Conservation (phyloP, 2,888 invertebrate genomes). For the Tenthredo mesomela region DNA sequence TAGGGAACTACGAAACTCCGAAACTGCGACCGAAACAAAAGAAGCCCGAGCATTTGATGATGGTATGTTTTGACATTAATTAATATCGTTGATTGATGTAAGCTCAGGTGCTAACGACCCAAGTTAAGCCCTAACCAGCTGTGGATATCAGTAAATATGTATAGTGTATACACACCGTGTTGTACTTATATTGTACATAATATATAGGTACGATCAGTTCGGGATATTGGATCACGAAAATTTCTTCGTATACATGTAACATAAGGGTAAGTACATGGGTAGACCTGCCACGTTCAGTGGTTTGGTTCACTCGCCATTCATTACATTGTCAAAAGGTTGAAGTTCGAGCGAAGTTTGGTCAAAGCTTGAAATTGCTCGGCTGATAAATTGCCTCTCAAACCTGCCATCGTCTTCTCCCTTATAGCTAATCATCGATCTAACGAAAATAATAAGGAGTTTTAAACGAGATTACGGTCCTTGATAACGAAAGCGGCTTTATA, state of each 20-base stretch:
- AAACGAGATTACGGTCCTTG: background rate
- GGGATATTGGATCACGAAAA: background rate
- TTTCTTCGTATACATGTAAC: background rate
- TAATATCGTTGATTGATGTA: conserved; percentile 57
- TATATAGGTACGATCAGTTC: background rate
- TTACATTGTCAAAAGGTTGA: conserved; percentile 45
- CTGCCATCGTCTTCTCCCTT: conserved; percentile 11
- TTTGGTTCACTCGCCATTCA: conserved; percentile 42
- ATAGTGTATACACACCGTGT: background rate
- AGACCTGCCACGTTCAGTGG: conserved; percentile 22
- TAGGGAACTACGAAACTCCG: background rate
- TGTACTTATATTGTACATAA: background rate
- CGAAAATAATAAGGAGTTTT: conserved; percentile 7
- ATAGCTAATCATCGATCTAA: conserved; percentile 18
- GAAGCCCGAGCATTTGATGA: background rate
- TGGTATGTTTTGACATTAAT: background rate
- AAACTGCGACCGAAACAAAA: background rate
- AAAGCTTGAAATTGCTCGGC: conserved; percentile 32
- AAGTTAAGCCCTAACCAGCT: background rate
- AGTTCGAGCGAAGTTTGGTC: conserved; percentile 34
- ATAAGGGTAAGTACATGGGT: background rate
- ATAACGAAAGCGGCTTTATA: background rate
- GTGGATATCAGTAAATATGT: background rate
- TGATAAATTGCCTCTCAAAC: conserved; percentile 49
- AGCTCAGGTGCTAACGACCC: conserved; percentile 55